Evolutionary conservation across 2,113 vertebrate genomes (phyloP), one percentile per base, ranked within the genome.

Genomic region (Puffinus mauretanicus): DNA sequence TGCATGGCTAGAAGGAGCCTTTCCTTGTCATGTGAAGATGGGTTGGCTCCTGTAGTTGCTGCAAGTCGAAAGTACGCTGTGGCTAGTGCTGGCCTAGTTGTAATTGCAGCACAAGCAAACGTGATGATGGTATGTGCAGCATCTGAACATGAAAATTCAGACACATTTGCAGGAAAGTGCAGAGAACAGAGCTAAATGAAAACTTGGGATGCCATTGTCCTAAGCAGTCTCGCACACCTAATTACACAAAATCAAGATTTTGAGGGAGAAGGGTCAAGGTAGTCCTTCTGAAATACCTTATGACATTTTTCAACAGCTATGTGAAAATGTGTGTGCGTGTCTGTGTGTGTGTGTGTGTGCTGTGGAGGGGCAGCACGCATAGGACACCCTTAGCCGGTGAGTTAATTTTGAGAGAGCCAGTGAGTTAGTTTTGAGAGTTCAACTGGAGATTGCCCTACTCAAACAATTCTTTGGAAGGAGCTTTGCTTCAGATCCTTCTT

Each of bases 251-350:
- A 29, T 32, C 36, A 66, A 76, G 16, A 46, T n/a, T 86, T 32
- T 61, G 40, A 76, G 32, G n/a, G 32, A 79, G 34, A 57, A 77
- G 32, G 12, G 34, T 10, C 13, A 44, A 52, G 13, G 29, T 5
- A n/a, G 38, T 34, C 32, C 10, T 62, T 82, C 38, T 21, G 38
- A 87, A 88, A 65, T 12, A 34, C 6, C 4, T 42, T 64, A 16
- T 47, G 34, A 8, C 4, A 21, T 46, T 82, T 93, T 96, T 75
- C 36, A 78, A 30, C 24, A 66, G 32, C 51, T 75, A 2, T n/a
- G 78, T 58, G 30, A 62, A 84, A 54, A 26, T 0, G 0, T 5
- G 3, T 21, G 9, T 27, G 7, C 7, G 3, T 32, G 5, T 15
- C 20, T 40, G 76, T 30, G 4, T 24, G 18, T 20, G 5, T 16